Evolutionary conservation across 2,797 vertebrate genomes (phyloP).

Genomic region (Coluber constrictor): DNA sequence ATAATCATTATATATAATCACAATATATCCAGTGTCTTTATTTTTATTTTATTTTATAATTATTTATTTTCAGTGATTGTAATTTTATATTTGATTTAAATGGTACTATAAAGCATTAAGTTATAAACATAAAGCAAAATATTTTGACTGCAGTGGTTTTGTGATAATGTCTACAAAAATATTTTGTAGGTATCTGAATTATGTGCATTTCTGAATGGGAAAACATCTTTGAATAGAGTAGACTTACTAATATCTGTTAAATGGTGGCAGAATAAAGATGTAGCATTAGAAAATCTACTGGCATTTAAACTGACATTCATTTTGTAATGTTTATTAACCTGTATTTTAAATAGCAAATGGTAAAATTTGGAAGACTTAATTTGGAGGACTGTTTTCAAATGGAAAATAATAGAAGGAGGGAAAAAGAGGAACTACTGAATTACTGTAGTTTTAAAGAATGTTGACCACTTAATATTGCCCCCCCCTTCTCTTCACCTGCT

Average conservation of each 20-base stretch:
- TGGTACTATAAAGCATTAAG: not conserved
- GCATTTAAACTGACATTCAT: not conserved
- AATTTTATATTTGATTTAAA: not conserved
- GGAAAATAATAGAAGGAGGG: not conserved
- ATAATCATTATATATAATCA: too few relatives aligned
- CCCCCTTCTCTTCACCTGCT: not conserved
- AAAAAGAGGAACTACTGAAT: not conserved
- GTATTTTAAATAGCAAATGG: not conserved
- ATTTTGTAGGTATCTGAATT: not conserved
- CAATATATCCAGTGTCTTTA: not conserved
- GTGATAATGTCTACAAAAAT: not conserved
- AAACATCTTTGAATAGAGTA: not conserved
- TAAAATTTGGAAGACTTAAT: not conserved
- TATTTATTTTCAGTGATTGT: not conserved
- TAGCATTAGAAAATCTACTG: not conserved
- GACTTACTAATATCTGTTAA: not conserved
- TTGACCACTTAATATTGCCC: not conserved
- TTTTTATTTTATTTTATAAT: not conserved
- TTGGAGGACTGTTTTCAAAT: conserved; percentile 12
- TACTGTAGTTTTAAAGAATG: not conserved
- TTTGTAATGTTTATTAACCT: not conserved
- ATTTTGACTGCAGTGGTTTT: not conserved
- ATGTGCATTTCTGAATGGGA: too few relatives aligned
- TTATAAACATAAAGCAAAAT: not conserved
- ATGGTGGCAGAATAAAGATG: not conserved